Conservation (phyloP, 2,113 vertebrate species). For the Plecturocebus donacophilus region DNA sequence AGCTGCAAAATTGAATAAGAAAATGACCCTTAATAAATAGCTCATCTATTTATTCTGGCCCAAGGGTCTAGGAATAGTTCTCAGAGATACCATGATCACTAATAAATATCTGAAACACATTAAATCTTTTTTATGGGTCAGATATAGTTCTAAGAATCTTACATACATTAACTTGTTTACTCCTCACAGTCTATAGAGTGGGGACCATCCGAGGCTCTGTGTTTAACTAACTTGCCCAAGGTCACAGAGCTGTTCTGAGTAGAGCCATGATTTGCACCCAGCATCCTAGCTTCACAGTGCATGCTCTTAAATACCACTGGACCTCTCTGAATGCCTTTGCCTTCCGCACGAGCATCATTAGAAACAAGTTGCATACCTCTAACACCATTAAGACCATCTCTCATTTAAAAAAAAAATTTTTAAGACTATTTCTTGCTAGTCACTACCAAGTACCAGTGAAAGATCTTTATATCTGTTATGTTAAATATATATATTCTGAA, state of each 20-base stretch:
- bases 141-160: not conserved
- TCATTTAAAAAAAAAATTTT: not conserved
- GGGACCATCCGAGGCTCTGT: not conserved
- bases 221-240: not conserved
- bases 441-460: not conserved
- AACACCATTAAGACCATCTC: not conserved
- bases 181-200: not conserved
- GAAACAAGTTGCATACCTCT: not conserved
- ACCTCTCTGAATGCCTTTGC: not conserved
- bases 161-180: not conserved
- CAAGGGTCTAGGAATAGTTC: not conserved
- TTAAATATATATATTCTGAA: not conserved
- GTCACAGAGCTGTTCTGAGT: not conserved
- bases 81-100: not conserved
- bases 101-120: not conserved
- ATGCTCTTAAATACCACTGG: too few species aligned
- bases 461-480: not conserved
- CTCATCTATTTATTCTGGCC: not conserved
- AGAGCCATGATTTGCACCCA: not conserved
- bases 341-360: not conserved
- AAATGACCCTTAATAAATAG: not conserved
- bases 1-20: not conserved
- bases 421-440: too few species aligned
- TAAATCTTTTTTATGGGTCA: not conserved
- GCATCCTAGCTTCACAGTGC: too few species aligned